Evolutionary conservation across 2,888 invertebrate genomes (phyloP).

Genomic region (Scaptomyza tumidula): DNA sequence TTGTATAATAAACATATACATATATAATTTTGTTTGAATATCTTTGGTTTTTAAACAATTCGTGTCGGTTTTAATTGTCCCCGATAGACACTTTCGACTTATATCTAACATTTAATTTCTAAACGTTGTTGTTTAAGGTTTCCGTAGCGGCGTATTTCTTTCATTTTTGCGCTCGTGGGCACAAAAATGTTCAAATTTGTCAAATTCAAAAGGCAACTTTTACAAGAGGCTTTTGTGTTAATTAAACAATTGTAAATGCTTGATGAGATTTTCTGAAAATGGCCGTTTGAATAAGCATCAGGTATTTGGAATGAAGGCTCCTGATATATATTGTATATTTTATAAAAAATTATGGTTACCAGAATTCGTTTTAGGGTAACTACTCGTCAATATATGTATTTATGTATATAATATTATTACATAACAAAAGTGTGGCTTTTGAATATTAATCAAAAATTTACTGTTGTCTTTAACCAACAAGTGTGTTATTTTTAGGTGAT

Average conservation of each 20-base stretch:
- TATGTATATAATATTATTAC: background rate
- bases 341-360: background rate
- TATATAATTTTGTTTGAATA: constrained; percentile 11
- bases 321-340: constrained; percentile 13
- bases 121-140: constrained; percentile 63
- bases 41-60: constrained; percentile 26
- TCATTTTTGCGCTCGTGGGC: constrained; percentile 44
- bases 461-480: background rate
- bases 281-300: constrained; percentile 26
- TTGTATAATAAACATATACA: constrained; percentile 24
- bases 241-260: constrained; percentile 15
- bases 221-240: constrained; percentile 4
- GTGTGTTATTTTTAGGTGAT: background rate
- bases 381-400: background rate
- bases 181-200: constrained; percentile 43
- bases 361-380: background rate
- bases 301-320: constrained; percentile 27
- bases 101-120: constrained; percentile 48
- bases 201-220: constrained; percentile 25
- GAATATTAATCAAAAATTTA: constrained; percentile 4
- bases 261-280: constrained; percentile 26
- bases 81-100: constrained; percentile 26
- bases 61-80: constrained; percentile 20
- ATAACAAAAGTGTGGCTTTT: background rate
- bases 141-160: constrained; percentile 71